phyloP scores from a whole-genome alignment of 2,888 invertebrate genomes.

The Pantelozetes paolii region DNA sequence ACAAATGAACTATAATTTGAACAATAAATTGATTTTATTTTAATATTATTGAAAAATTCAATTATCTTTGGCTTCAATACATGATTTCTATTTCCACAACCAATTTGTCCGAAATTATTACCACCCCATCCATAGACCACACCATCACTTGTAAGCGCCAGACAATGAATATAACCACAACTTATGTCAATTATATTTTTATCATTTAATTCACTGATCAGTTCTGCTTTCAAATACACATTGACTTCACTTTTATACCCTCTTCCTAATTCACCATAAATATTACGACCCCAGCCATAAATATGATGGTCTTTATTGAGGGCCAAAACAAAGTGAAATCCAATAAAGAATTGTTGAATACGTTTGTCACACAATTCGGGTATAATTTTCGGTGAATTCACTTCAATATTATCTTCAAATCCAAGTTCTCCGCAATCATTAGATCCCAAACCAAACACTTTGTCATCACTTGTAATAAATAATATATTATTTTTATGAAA shows the following conservation, averaged over 20 bases:
- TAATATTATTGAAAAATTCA: no score
- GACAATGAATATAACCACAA: neutral
- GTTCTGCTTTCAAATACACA: neutral
- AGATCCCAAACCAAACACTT: neutral
- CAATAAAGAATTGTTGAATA: neutral
- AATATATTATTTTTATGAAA: no score
- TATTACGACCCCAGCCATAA: neutral
- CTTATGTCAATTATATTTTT: neutral
- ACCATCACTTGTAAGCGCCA: neutral
- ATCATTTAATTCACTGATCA: neutral
- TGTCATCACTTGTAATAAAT: neutral
- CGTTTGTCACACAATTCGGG: neutral
- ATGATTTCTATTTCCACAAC: no score
- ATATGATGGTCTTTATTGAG: neutral
- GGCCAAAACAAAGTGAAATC: neutral
- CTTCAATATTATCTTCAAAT: neutral
- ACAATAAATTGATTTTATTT: no score
- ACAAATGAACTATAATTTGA: no score
- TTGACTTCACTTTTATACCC: neutral
- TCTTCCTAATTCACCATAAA: neutral
- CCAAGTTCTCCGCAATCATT: neutral
- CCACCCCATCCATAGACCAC: neutral
- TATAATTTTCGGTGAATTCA: neutral
- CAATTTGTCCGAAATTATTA: no score
- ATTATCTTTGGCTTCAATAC: no score